Conservation (phyloP, 2,113 vertebrate species). For the Chlorocebus sabaeus region DNA sequence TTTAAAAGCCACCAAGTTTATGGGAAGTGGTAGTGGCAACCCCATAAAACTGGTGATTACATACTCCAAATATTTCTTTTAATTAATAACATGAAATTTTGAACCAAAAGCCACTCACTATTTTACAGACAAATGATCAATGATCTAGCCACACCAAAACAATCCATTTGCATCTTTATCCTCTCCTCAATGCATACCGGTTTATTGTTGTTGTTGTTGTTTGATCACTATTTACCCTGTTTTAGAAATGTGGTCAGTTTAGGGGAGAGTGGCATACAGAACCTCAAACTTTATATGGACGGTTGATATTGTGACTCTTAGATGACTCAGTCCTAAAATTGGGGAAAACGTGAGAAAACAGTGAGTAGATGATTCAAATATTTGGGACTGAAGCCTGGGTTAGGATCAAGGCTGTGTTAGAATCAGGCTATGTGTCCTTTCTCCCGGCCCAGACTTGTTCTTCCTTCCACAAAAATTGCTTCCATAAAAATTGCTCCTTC, state of each 20-base stretch:
- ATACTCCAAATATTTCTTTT: not conserved
- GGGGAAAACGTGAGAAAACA: not conserved
- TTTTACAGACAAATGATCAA: not conserved
- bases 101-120: not conserved
- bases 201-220: not conserved
- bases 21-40: not conserved
- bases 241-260: not conserved
- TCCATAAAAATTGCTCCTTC: too few relatives aligned
- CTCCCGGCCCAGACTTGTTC: not conserved
- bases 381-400: not conserved
- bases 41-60: not conserved
- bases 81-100: not conserved
- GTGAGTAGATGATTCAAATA: not conserved
- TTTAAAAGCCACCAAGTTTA: not conserved
- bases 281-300: not conserved
- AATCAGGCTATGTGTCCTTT: not conserved
- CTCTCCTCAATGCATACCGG: not conserved
- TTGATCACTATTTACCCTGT: not conserved
- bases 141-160: not conserved
- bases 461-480: not conserved
- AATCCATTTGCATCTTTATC: not conserved
- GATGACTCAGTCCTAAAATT: not conserved
- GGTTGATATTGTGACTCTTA: not conserved
- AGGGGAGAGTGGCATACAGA: not conserved
- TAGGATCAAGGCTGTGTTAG: not conserved